Evolutionary conservation across 2,797 vertebrate species (phyloP).

Genomic region (Anabacerthia variegaticeps): DNA sequence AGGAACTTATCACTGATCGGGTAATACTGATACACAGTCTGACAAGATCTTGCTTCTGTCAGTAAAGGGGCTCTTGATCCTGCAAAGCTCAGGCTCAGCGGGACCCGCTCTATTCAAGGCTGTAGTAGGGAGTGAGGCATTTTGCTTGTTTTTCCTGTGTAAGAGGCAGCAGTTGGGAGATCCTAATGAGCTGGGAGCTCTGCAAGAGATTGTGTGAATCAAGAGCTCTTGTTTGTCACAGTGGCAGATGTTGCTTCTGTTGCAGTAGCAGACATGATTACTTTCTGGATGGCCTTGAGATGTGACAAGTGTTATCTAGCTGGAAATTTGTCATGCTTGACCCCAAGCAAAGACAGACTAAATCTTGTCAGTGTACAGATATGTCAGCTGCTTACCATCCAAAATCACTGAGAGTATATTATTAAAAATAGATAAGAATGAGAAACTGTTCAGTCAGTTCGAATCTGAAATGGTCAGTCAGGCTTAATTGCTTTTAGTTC

Average conservation of each 20-base stretch:
- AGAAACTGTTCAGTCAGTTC: neutral
- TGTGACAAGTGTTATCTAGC: constrained; percentile 47
- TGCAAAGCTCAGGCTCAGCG: neutral
- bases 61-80: neutral
- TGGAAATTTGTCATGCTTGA: constrained; percentile 51
- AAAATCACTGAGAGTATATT: neutral
- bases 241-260: constrained; percentile 34
- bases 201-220: neutral
- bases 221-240: constrained; percentile 7
- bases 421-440: neutral
- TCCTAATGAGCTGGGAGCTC: constrained; percentile 33
- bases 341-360: constrained; percentile 30
- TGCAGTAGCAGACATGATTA: constrained; percentile 11
- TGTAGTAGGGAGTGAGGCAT: neutral
- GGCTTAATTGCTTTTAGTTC: neutral
- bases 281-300: constrained; percentile 23
- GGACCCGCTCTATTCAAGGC: neutral
- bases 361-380: neutral
- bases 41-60: neutral
- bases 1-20: neutral
- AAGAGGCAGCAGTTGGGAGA: neutral
- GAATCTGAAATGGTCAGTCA: neutral
- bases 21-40: neutral
- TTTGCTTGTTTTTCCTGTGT: neutral
- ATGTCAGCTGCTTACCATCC: neutral